Conservation (phyloP, 2,888 invertebrate species). For the Melieria picta region DNA sequence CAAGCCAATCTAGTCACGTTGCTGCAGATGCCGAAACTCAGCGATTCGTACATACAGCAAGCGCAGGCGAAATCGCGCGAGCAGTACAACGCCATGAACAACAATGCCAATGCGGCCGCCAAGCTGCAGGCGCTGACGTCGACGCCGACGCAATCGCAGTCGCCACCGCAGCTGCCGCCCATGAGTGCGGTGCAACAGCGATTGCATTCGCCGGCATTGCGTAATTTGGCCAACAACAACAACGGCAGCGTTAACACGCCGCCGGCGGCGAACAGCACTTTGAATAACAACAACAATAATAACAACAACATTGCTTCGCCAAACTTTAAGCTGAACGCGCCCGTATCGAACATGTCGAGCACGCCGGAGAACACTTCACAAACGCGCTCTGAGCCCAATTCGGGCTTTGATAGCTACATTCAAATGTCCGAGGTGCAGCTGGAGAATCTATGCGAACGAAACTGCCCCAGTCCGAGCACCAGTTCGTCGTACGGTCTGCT, state of each 20-base stretch:
- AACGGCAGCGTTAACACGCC: slow-evolving; percentile 40
- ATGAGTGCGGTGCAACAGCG: slow-evolving; percentile 58
- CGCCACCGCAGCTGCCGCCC: slow-evolving; percentile 31
- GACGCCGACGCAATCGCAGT: slow-evolving; percentile 29
- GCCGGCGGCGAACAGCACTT: slow-evolving; percentile 33
- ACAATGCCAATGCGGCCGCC: slow-evolving; percentile 54
- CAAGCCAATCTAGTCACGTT: slow-evolving; percentile 91
- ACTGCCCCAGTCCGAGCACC: slow-evolving; percentile 69
- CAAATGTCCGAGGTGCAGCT: slow-evolving; percentile 62
- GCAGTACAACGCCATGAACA: slow-evolving; percentile 62
- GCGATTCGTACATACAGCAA: slow-evolving; percentile 67
- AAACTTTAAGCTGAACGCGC: slow-evolving; percentile 65
- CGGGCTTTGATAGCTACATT: slow-evolving; percentile 65
- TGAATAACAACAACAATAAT: slow-evolving; percentile 45
- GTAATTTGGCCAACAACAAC: slow-evolving; percentile 48
- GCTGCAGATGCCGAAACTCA: slow-evolving; percentile 79
- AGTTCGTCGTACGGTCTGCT: slow-evolving; percentile 68
- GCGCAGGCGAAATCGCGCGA: slow-evolving; percentile 65
- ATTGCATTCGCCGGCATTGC: slow-evolving; percentile 57
- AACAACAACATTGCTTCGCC: slow-evolving; percentile 55
- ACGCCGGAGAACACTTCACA: slow-evolving; percentile 44
- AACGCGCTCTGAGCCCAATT: slow-evolving; percentile 62
- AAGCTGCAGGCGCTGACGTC: slow-evolving; percentile 27
- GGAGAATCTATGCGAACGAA: slow-evolving; percentile 65
- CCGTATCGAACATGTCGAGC: slow-evolving; percentile 59